Conservation (phyloP, 2,888 invertebrate species). For the Metopia argyrocephala region DNA sequence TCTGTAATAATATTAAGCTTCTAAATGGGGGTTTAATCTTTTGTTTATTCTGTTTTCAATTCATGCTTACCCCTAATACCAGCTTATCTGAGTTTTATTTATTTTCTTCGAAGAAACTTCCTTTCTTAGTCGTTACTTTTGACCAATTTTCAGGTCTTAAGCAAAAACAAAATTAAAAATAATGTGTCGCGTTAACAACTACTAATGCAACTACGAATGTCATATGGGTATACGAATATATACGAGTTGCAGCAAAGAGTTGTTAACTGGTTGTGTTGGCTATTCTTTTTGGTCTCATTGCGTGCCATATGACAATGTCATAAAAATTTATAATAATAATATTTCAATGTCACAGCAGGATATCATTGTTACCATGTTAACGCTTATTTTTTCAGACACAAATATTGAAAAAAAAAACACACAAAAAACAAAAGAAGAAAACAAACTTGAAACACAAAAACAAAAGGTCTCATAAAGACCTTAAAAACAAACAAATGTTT, state of each 20-base stretch:
- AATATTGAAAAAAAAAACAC: slow-evolving; percentile 58
- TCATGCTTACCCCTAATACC: slow-evolving; percentile 21
- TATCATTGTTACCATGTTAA: slow-evolving; percentile 79
- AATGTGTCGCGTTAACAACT: neutral
- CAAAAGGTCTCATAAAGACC: neutral
- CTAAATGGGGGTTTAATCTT: too few species aligned
- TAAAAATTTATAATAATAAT: slow-evolving; percentile 76
- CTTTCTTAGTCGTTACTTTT: neutral
- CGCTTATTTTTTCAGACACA: slow-evolving; percentile 74
- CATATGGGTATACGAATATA: neutral
- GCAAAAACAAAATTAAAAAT: neutral
- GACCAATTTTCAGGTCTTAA: slow-evolving; percentile 31
- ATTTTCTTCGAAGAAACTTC: slow-evolving; percentile 16
- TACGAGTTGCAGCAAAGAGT: neutral
- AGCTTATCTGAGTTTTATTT: slow-evolving; percentile 27
- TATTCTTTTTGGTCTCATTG: slow-evolving; percentile 50
- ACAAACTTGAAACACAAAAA: too few species aligned
- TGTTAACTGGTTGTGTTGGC: neutral
- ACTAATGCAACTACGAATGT: neutral
- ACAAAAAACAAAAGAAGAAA: neutral
- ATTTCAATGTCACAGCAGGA: slow-evolving; percentile 78
- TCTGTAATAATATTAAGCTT: too few species aligned
- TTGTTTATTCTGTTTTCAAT: neutral
- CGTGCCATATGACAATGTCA: slow-evolving; percentile 72
- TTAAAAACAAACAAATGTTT: slow-evolving; percentile 18